Evolutionary conservation across 23 tunicate species (phyloP), one percentile per base, ranked within the genome.

Genomic region (Ascidia mentula): DNA sequence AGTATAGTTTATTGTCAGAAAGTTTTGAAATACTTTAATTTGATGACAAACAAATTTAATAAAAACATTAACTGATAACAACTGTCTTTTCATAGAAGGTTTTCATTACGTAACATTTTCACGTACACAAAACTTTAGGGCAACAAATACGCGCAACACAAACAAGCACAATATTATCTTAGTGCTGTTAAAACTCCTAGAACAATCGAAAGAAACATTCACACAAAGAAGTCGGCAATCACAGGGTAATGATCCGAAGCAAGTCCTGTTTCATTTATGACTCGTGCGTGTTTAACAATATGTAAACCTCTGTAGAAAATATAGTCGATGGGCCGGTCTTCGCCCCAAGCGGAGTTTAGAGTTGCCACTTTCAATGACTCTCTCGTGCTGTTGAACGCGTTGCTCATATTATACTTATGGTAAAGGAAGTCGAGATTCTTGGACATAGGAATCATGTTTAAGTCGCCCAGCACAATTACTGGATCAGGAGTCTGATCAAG

Each of bases 211-310:
- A n/a, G n/a, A n/a, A n/a, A n/a, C n/a, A n/a, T n/a, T 53, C 65
- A 53, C 65, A 53, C 65, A 53, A 20, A 36, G 28, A 74, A 74
- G 6, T 74, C 46, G 18, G 78, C 78, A 37, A 74, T 74, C 18
- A 74, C 78, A 5, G 78, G 78, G 38, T 74, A 74, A 38, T 74
- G 78, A 17, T 74, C 78, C 20, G 78, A 74, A 37, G 24, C 17
- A 8, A 6, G 28, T 37, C 78, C 78, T 18, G 78, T 74, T 36
- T 74, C 78, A 7, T 37, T 74, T 6, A 74, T 28, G 18, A 74
- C 46, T 22, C 34, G n/a, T 18, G 78, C 37, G 34, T 35, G 78
- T 38, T 37, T 32, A 38, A 28, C 46, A 28, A 74, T 18, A 2
- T 37, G 22, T 8, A 74, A 38, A 37, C 78, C 78, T 2, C 78